phyloP scores from a whole-genome alignment of 2,797 vertebrate species.

The Cynodonichthys magdalenae region DNA sequence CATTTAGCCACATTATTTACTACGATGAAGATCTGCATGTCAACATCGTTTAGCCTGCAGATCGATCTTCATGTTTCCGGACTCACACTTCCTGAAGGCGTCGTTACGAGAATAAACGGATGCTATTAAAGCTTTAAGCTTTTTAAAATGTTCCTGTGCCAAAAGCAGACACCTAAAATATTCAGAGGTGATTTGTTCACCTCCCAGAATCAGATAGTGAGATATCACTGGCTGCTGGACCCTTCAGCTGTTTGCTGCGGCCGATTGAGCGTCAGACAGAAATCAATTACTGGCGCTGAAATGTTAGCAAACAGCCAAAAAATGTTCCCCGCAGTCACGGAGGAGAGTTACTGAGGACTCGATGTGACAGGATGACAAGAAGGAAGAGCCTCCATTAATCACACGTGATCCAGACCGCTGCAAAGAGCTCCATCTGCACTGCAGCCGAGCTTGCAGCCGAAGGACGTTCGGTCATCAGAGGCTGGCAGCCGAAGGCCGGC shows the following conservation, averaged over 20 bases:
- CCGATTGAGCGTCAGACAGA: slow-evolving; percentile 32
- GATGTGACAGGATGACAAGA: slow-evolving; percentile 19
- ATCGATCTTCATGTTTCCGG: background rate
- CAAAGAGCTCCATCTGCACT: slow-evolving; percentile 65
- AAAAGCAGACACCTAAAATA: slow-evolving; percentile 17
- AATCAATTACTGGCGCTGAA: slow-evolving; percentile 67
- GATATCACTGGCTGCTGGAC: slow-evolving; percentile 42
- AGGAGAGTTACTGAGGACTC: slow-evolving; percentile 9
- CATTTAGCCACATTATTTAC: too few relatives aligned
- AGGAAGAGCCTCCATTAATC: slow-evolving; percentile 54
- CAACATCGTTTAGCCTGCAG: too few relatives aligned
- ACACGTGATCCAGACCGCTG: slow-evolving; percentile 60
- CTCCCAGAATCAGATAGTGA: slow-evolving; percentile 33
- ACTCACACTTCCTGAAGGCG: background rate
- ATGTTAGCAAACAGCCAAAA: slow-evolving; percentile 54
- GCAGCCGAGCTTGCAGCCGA: slow-evolving; percentile 48
- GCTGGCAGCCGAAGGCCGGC: slow-evolving; percentile 26
- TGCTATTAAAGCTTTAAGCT: background rate
- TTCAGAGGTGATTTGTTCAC: slow-evolving; percentile 25
- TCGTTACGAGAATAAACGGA: background rate
- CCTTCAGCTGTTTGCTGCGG: slow-evolving; percentile 33
- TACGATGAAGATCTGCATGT: too few relatives aligned
- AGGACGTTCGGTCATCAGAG: background rate
- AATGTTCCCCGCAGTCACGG: slow-evolving; percentile 15
- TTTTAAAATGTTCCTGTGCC: background rate